phyloP scores from a whole-genome alignment of 2,113 vertebrate species.

The Isurus oxyrinchus region DNA sequence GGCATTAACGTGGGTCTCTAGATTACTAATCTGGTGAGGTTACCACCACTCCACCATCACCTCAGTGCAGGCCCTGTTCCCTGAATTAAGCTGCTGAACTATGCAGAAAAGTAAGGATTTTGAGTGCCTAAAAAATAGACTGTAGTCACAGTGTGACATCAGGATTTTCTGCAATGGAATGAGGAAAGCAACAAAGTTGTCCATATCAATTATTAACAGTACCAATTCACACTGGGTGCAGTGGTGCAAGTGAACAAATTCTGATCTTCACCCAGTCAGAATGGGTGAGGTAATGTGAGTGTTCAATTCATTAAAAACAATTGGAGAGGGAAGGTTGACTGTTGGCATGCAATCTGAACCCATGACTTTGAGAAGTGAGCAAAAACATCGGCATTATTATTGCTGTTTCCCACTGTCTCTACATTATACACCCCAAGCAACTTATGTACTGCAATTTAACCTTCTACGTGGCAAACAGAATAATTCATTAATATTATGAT shows the following conservation, averaged over 20 bases:
- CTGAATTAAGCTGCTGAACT: background rate
- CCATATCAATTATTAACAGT: background rate
- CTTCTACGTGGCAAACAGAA: background rate
- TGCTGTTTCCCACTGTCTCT: background rate
- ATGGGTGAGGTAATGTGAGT: background rate
- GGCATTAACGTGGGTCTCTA: too few species aligned
- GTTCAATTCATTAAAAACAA: background rate
- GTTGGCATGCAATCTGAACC: background rate
- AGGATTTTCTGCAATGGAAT: background rate
- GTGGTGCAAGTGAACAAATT: background rate
- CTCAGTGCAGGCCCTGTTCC: background rate
- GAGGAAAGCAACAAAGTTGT: background rate
- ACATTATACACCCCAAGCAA: background rate
- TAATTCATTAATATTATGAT: conserved; percentile 5
- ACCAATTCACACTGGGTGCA: background rate
- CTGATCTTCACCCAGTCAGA: background rate
- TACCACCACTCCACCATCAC: background rate
- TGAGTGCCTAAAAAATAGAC: background rate
- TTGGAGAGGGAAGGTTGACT: background rate
- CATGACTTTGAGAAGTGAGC: background rate
- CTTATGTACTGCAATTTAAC: background rate
- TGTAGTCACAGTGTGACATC: background rate
- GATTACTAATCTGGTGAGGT: background rate
- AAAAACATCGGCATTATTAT: background rate
- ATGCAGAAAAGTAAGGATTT: background rate